These are phyloP conservation scores for Pollimyrus isidori DNA, from an alignment of 2,113 vertebrate genomes.

Conservation along the genomic window DNA sequence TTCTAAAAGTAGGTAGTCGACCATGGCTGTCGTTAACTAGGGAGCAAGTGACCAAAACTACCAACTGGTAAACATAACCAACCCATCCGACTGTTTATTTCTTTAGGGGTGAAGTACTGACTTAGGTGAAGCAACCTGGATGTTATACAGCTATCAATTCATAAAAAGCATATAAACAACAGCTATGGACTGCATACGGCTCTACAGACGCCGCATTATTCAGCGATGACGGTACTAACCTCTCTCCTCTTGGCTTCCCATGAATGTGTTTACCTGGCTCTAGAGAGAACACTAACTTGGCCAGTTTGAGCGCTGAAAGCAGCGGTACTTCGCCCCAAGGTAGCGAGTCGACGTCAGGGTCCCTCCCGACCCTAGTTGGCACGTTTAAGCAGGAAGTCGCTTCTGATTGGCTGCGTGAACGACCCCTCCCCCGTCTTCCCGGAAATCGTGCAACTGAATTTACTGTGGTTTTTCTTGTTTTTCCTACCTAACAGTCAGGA, in stretches of 20 bases:
- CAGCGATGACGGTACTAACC: conserved; percentile 42
- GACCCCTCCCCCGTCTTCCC: conserved; percentile 45
- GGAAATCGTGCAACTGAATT: conserved; percentile 40
- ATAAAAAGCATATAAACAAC: background rate
- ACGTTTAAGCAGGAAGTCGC: conserved; percentile 52
- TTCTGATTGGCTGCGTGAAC: conserved; percentile 54
- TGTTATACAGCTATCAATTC: background rate
- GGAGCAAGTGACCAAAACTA: background rate
- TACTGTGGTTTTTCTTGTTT: background rate
- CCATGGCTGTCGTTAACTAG: background rate
- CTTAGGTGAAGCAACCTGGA: background rate
- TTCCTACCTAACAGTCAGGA: background rate
- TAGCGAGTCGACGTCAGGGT: background rate
- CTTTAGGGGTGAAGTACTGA: background rate
- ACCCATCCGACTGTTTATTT: background rate
- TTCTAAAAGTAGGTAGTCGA: background rate
- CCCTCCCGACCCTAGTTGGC: background rate
- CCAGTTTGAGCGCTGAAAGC: background rate
- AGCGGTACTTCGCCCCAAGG: background rate
- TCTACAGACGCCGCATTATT: background rate
- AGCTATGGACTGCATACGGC: background rate
- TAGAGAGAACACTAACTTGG: background rate
- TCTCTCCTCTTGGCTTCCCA: conserved; percentile 63
- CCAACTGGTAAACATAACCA: background rate
- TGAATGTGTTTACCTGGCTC: conserved; percentile 42